Conservation (phyloP, 2,113 vertebrate genomes). For the Fregetta grallaria region DNA sequence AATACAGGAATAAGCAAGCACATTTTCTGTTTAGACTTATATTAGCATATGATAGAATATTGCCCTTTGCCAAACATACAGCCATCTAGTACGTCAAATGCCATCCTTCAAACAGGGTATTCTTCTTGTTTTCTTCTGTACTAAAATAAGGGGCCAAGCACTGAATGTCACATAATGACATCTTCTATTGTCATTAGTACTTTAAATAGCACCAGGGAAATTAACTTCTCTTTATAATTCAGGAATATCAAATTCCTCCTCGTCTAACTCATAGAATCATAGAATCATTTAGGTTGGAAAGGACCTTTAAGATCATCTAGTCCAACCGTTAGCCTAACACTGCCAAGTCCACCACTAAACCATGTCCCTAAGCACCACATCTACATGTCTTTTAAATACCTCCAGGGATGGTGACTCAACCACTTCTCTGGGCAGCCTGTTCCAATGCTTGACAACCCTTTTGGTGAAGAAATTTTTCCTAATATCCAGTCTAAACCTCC, state of each 20-base stretch:
- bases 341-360: background rate
- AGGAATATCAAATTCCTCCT: background rate
- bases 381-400: too few species aligned
- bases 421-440: too few species aligned
- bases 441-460: too few species aligned
- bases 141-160: background rate
- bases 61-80: conserved; percentile 6
- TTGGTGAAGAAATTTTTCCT: too few species aligned
- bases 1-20: conserved; percentile 17
- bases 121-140: background rate
- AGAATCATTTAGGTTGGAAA: background rate
- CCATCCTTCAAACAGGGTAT: background rate
- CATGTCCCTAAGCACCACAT: background rate
- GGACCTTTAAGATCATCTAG: background rate
- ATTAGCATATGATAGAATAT: conserved; percentile 17
- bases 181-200: background rate
- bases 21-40: conserved; percentile 2
- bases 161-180: background rate
- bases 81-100: background rate
- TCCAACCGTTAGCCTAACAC: background rate
- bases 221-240: background rate
- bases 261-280: background rate
- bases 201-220: background rate
- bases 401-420: too few species aligned
- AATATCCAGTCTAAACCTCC: too few species aligned